A percentile compares a stretch with the other conserved stretches of the same genome.
These are phyloP conservation scores for Brachynemurus nebulosus DNA, from an alignment of 2,888 invertebrate species.

Conservation along the genomic window DNA sequence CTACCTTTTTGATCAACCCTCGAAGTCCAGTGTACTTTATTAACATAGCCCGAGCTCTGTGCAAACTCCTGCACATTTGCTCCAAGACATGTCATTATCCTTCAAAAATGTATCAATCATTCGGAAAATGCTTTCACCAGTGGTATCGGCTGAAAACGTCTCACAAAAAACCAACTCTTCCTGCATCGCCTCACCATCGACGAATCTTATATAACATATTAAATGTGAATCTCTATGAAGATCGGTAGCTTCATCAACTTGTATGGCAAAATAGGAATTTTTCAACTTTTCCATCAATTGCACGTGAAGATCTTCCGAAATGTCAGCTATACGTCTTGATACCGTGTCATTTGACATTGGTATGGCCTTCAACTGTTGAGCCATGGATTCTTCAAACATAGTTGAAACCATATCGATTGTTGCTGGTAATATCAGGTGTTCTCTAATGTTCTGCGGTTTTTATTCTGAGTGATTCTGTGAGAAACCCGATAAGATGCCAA, in stretches of 20 bases:
- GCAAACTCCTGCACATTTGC: no score
- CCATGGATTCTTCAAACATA: constrained; percentile 18
- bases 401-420: constrained; percentile 20
- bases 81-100: no score
- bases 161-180: no score
- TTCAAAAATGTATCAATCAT: no score
- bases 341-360: constrained; percentile 18
- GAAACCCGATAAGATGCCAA: constrained; percentile 2
- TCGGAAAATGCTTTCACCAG: no score
- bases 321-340: constrained; percentile 16
- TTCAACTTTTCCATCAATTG: background rate
- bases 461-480: background rate
- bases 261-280: background rate
- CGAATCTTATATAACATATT: background rate
- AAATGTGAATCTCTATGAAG: background rate
- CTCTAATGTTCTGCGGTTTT: no score
- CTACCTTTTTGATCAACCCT: no score
- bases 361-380: constrained; percentile 16
- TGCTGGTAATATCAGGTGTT: no score
- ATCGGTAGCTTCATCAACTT: background rate
- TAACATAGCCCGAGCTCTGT: no score
- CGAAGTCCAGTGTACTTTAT: no score
- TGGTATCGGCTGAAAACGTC: no score
- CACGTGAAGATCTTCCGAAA: constrained; percentile 11
- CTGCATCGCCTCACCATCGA: background rate